Percentiles rank a stretch among this genome's conserved stretches.
Evolutionary conservation across 2,797 vertebrate genomes (phyloP).

Genomic region (Mycteria americana): DNA sequence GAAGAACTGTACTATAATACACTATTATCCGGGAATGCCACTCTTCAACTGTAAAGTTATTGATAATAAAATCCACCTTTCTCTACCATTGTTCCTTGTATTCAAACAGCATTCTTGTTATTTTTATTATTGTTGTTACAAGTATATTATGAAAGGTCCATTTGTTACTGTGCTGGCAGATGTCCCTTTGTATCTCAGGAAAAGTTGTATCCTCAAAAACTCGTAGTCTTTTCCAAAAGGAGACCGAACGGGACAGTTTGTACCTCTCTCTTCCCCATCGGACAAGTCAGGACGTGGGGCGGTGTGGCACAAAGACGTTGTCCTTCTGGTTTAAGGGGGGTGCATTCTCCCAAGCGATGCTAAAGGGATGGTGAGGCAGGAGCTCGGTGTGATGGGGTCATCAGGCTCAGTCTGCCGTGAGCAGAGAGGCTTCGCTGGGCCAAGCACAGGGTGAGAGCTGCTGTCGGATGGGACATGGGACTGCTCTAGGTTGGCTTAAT

Average conservation of each 20-base stretch:
- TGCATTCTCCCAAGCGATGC: background rate
- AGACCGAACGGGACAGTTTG: background rate
- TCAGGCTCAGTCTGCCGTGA: rapidly evolving
- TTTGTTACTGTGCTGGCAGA: background rate
- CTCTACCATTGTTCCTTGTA: background rate
- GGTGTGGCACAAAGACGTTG: background rate
- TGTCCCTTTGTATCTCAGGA: background rate
- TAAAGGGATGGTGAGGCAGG: background rate
- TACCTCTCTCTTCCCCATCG: no score
- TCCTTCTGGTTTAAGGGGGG: background rate
- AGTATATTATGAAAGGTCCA: background rate
- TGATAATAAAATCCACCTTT: background rate
- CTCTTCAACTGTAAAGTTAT: background rate
- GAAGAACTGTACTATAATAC: background rate
- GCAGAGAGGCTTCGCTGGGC: background rate
- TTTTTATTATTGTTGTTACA: background rate
- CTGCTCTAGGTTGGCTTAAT: background rate
- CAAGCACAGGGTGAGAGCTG: background rate
- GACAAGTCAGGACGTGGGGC: background rate
- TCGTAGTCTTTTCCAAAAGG: background rate
- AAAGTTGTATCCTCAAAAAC: background rate
- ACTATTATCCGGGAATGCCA: background rate
- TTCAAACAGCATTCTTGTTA: background rate
- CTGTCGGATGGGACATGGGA: background rate
- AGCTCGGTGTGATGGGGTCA: background rate